Evolutionary conservation across 1,140 invertebrate genomes (phyloP).

Genomic region (Habropoda laboriosa): DNA sequence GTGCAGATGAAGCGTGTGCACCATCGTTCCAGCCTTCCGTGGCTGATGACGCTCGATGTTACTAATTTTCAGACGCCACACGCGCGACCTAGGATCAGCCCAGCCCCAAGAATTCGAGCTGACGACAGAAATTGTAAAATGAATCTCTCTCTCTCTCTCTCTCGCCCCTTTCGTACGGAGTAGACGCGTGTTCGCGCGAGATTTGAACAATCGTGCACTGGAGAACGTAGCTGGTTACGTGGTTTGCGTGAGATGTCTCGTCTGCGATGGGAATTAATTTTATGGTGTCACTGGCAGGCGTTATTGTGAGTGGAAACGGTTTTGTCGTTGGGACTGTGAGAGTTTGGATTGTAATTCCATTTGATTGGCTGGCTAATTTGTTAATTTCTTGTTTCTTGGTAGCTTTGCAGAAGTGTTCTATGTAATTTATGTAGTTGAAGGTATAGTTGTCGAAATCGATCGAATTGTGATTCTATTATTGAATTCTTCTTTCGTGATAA

Average conservation of each 20-base stretch:
- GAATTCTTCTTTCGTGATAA: no score
- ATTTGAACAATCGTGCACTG: not conserved
- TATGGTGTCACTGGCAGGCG: not conserved
- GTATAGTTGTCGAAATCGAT: no score
- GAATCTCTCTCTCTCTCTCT: not conserved
- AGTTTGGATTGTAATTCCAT: no score
- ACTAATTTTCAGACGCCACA: slow-evolving; percentile 32
- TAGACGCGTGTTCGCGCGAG: not conserved
- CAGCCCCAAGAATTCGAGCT: not conserved
- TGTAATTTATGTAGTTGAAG: no score
- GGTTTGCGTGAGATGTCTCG: not conserved
- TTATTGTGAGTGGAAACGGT: not conserved
- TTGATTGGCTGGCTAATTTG: no score
- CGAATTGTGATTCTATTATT: no score
- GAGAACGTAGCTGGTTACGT: not conserved
- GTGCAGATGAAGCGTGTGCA: slow-evolving; percentile 30
- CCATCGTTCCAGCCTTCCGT: not conserved
- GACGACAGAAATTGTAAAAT: no score
- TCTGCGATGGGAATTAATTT: not conserved
- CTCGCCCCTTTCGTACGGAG: not conserved
- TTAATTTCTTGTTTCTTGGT: no score
- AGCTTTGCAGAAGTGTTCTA: no score
- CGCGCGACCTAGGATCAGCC: not conserved
- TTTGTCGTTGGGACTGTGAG: no score
- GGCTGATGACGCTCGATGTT: slow-evolving; percentile 39